Base-by-base conservation (phyloP, 2,113 vertebrate genomes). In the Chloropsis hardwickii region DNA sequence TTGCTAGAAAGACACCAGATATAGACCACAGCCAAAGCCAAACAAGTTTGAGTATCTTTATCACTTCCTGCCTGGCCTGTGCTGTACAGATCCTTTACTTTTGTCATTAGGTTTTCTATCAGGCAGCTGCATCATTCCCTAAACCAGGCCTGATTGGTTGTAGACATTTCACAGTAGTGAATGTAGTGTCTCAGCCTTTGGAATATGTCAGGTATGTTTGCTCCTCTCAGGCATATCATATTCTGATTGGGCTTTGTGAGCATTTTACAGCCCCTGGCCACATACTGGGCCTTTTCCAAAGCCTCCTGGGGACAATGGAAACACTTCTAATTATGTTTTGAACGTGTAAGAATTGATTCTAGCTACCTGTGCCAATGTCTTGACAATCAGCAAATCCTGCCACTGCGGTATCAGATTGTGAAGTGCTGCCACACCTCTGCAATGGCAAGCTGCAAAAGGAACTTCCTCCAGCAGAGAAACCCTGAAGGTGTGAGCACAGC, bases 321-420 rank as follows among this genome's bases (percentile, higher is more conserved):
- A 90, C 6, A 67, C 29, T 86, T 92, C 28, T 12, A 86, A 51
- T 31, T 12, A 40, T 16, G 10, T 58, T 89, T 90, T 64, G 44
- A 58, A 74, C 10, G 4, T 28, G 21, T 18, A 57, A 71, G 13
- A 51, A 81, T 14, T 40, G 7, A 81, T 62, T 74, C 29, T 31
- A 81, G 31, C 22, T 79, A 40, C 29, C 54, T 45, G 31, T 56
- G 65, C 7, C 23, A 45, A 45, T 14, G 31, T 19, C 22, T 39
- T 51, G 48, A 70, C 0, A 0, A 80, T 6, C 25, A 88, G 24
- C 48, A 86, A 86, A 37, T 27, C 24, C 42, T 89, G 24, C 28
- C 45, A 33, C 22, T 70, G 21, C 0, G 0, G 21, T 60, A 42
- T 15, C 27, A 69, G 18, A 45, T 2, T 71, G 40, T 50, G 23